A percentile compares a stretch with the other conserved stretches of the same genome.
Evolutionary conservation across 2,888 invertebrate species (phyloP).

Genomic region (Aromia moschata): DNA sequence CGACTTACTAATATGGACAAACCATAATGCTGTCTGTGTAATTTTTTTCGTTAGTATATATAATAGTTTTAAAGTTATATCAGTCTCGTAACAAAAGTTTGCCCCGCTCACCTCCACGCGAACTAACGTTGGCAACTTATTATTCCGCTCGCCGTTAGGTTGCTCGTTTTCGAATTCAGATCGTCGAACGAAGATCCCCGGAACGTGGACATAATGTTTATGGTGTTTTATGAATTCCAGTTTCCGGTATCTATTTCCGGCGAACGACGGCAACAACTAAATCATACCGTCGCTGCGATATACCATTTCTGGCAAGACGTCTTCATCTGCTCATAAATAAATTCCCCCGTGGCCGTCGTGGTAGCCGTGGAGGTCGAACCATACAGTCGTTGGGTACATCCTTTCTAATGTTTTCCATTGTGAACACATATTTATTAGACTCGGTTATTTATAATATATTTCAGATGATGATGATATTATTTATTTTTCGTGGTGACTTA

Average conservation of each 20-base stretch:
- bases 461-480: background rate
- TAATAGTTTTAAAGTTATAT: too few species aligned
- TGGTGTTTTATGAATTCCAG: conserved; percentile 39
- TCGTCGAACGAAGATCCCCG: conserved; percentile 34
- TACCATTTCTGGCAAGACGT: conserved; percentile 25
- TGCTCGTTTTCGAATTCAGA: conserved; percentile 39
- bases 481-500: background rate
- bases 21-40: background rate
- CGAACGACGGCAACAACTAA: conserved; percentile 35
- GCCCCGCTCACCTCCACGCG: conserved; percentile 13
- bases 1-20: too few species aligned
- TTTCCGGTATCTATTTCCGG: conserved; percentile 45
- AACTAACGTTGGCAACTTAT: conserved; percentile 13
- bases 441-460: background rate
- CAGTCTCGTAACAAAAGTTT: too few species aligned
- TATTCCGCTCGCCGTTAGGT: conserved; percentile 24
- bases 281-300: conserved; percentile 37
- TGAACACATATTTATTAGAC: conserved; percentile 17
- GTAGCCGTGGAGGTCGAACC: conserved; percentile 11
- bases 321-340: conserved; percentile 12
- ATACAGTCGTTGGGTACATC: conserved; percentile 15
- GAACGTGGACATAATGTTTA: conserved; percentile 44
- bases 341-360: conserved; percentile 3
- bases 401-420: conserved; percentile 20
- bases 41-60: background rate